Base-by-base conservation (phyloP, 2,888 invertebrate species). In the Drosophila melanosoma region DNA sequence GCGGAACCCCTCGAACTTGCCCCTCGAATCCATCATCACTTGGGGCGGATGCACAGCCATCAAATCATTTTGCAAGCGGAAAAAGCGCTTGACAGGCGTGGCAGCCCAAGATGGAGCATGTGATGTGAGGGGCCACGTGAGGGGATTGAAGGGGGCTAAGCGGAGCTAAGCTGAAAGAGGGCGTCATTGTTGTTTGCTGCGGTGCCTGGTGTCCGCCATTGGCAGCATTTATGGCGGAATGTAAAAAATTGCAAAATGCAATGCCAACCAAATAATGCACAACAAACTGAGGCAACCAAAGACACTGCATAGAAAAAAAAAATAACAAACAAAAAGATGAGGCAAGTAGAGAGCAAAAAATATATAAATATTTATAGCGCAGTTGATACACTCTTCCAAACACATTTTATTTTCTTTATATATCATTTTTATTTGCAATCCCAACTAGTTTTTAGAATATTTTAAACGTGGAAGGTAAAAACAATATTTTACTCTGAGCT, bases 11-110 rank as follows among this genome's bases (percentile, higher is more conserved):
- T 54, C 58, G 58, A 59, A 53, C 56, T 56, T 26, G 12, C 3
- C 42, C 17, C 20, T 51, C 35, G 57, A 54, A 54, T 54, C 23
- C 54, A 54, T 26, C 36, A 26, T 54, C 75, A 79, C 79, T 78
- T 75, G 63, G 63, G 81, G 66, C 82, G 91, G 91, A 91, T 84
- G 71, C 78, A 87, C 84, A 71, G 89, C 90, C 90, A 91, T 91
- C 89, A 91, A 91, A 91, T 90, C 84, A 91, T 89, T 91, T 91
- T 88, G 81, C 89, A 68, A 82, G 87, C 87, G 89, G 91, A 91
- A 90, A 90, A 79, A 81, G 73, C 77, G 87, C 90, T 89, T 80
- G 90, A 85, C 88, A 81, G 76, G 59, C 69, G 63, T 66, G 62
- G 54, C 70, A 66, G 49, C 53, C 33, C 66, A 78, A 70, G 79